These are phyloP conservation scores for Petrocephalus schoutedeni DNA, from an alignment of 2,797 vertebrate genomes.

Conservation along the genomic window DNA sequence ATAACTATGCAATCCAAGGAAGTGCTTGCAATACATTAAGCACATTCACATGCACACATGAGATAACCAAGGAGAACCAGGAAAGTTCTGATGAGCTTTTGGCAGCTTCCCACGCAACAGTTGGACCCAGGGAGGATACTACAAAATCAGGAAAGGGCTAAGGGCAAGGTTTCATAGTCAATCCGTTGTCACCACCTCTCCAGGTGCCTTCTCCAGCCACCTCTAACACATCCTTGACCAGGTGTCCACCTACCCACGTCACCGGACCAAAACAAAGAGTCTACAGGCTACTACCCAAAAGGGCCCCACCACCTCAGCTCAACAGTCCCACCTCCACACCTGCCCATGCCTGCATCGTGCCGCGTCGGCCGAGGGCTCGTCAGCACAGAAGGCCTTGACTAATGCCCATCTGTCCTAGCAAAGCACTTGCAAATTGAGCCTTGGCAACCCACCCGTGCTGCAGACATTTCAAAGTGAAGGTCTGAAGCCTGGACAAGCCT, in stretches of 20 bases:
- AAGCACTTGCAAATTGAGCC: conserved; percentile 61
- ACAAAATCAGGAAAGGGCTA: conserved; percentile 69
- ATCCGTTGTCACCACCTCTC: conserved; percentile 12
- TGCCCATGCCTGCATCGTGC: conserved; percentile 59
- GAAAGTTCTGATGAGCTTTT: conserved; percentile 42
- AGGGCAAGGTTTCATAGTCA: conserved; percentile 67
- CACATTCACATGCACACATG: neutral
- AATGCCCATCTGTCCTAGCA: conserved; percentile 71
- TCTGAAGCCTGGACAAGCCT: conserved; percentile 5
- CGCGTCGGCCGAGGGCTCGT: conserved; percentile 34
- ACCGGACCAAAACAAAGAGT: conserved; percentile 49
- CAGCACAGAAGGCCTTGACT: conserved; percentile 71
- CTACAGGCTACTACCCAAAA: neutral
- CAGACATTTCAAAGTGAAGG: conserved; percentile 24
- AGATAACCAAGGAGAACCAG: conserved; percentile 2
- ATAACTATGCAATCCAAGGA: neutral
- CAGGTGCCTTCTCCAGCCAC: conserved; percentile 44
- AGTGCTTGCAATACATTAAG: neutral
- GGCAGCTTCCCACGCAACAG: conserved; percentile 69
- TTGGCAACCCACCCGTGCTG: conserved; percentile 51
- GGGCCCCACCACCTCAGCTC: neutral
- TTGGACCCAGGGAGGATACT: conserved; percentile 71
- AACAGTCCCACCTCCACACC: conserved; percentile 46
- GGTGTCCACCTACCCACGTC: conserved; percentile 46
- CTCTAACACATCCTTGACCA: conserved; percentile 68